A percentile compares a stretch with the other conserved stretches of the same genome.
These are phyloP conservation scores for Pocillopora grandis DNA, from an alignment of 92 coral and sea anemone genomes.

Conservation along the genomic window DNA sequence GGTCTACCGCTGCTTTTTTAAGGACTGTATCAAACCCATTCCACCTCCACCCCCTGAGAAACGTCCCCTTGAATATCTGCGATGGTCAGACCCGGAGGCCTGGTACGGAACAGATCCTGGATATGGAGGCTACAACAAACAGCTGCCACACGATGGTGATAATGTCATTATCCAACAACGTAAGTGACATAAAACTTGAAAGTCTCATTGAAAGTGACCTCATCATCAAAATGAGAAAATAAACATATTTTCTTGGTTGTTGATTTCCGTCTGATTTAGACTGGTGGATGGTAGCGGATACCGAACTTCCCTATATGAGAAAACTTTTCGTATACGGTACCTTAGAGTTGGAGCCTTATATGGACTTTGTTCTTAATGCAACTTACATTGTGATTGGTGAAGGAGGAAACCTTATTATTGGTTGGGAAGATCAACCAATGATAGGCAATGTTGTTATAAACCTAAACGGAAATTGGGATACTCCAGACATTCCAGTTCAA, in stretches of 20 bases:
- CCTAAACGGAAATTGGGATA: constrained; percentile 78
- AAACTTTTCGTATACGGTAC: constrained; percentile 82
- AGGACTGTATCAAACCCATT: constrained; percentile 71
- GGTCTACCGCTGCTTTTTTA: constrained; percentile 80
- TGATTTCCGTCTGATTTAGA: constrained; percentile 22
- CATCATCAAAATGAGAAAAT: neutral
- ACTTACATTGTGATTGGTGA: constrained; percentile 77
- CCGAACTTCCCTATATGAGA: constrained; percentile 64
- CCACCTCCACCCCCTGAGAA: constrained; percentile 87
- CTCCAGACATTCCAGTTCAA: constrained; percentile 83
- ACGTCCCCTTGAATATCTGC: constrained; percentile 61
- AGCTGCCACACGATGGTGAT: constrained; percentile 75
- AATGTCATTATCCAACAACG: constrained; percentile 78
- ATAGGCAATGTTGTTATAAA: constrained; percentile 70
- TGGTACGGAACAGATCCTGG: constrained; percentile 83
- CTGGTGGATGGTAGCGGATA: constrained; percentile 96
- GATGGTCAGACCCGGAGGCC: constrained; percentile 84
- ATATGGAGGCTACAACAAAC: constrained; percentile 84
- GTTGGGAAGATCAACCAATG: constrained; percentile 86
- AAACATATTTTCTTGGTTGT: neutral
- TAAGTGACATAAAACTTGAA: constrained; percentile 19
- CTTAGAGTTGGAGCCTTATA: constrained; percentile 73
- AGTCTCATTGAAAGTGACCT: neutral
- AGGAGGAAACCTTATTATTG: constrained; percentile 78
- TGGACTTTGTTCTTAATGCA: constrained; percentile 82